Evolutionary conservation across 2,888 invertebrate species (phyloP).

Genomic region (Neoascia interrupta): DNA sequence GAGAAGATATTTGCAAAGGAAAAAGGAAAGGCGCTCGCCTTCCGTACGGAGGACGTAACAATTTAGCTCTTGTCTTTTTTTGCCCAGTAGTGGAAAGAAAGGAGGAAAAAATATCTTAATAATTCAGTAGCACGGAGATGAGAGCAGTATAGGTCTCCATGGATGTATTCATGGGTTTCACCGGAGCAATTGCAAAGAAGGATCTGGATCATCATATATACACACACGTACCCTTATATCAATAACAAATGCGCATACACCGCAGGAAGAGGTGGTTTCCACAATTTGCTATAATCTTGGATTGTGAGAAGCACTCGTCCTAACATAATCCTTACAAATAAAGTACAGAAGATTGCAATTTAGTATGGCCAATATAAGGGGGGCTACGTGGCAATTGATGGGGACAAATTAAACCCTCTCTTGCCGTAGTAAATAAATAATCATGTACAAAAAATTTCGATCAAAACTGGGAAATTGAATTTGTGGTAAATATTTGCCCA

Average conservation of each 20-base stretch:
- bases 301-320: background rate
- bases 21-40: background rate
- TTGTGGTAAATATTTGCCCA: too few species aligned
- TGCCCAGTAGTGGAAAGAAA: background rate
- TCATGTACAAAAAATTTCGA: too few species aligned
- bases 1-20: background rate
- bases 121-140: slow-evolving; percentile 30
- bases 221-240: background rate
- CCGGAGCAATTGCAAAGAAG: slow-evolving; percentile 1
- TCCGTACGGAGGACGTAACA: too few species aligned
- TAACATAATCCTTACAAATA: slow-evolving; percentile 6
- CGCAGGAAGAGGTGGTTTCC: background rate
- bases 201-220: too few species aligned
- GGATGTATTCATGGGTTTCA: slow-evolving; percentile 16
- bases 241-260: too few species aligned
- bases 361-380: background rate
- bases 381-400: too few species aligned
- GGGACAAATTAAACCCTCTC: too few species aligned
- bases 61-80: slow-evolving; percentile 20
- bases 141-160: slow-evolving; percentile 5
- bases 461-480: too few species aligned
- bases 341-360: slow-evolving; percentile 10
- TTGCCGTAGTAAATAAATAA: too few species aligned
- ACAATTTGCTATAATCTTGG: slow-evolving; percentile 17
- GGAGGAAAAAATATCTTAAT: slow-evolving; percentile 24